Evolutionary conservation across 2,113 vertebrate species (phyloP), one percentile per base, ranked within the genome.

Genomic region (Martes martes): DNA sequence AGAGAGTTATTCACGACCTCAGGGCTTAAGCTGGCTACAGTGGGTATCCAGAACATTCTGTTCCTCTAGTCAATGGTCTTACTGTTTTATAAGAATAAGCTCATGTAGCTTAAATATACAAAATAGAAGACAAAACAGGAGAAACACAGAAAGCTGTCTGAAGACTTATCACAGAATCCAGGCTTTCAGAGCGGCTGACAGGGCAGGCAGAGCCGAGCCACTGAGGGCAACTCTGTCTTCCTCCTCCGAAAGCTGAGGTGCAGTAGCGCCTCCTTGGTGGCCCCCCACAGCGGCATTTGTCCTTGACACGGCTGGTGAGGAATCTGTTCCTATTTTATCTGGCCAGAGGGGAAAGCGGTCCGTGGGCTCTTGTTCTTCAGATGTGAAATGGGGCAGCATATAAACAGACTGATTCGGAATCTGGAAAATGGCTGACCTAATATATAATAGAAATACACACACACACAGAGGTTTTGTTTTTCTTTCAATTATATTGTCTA

Each of bases 11-110:
- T 92, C 79, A 47, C 28, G 50, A 42, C 36, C 21, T 6, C 91
- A 65, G 52, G 65, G 61, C 1, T 96, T 55, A 96, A 82, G 74
- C 55, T 94, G 71, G 63, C 91, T 95, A 42, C 94, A 28, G 92
- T 9, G 61, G 65, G 33, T 42, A 82, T 39, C 79, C 69, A 86
- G 90, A 90, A 92, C 97, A 93, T 95, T 91, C 79, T 95, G 87
- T 39, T 28, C 92, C n/a, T 36, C 76, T 71, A 36, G 71, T 92
- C 57, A 81, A 24, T 39, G 65, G 96, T 71, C 10, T 45, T 63
- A 81, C 78, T 80, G 33, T 85, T 83, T 26, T 88, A 73, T 59
- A 96, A 84, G 50, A 82, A 96, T 76, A 98, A 98, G 76, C 39
- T 59, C 50, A 7, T 81, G 59, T 42, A 50, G 84, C 96, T 89